These are phyloP conservation scores for Mesopsocus fuscifrons DNA, from an alignment of 2,888 invertebrate species.

Conservation along the genomic window DNA sequence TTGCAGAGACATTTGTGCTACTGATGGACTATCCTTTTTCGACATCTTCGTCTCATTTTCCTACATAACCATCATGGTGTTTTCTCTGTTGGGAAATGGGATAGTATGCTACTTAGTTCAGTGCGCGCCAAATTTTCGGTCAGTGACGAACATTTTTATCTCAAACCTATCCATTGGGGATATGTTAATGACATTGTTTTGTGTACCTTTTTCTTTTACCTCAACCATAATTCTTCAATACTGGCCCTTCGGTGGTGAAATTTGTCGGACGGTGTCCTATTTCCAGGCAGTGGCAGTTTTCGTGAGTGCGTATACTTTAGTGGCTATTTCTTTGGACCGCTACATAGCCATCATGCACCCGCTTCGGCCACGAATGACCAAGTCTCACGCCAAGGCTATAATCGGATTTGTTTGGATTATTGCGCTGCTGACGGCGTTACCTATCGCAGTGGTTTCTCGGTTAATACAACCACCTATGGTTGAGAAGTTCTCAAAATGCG, in stretches of 20 bases:
- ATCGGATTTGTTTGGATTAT: constrained; percentile 55
- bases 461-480: constrained; percentile 35
- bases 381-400: constrained; percentile 44
- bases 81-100: constrained; percentile 53
- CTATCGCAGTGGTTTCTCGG: constrained; percentile 54
- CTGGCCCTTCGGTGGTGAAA: constrained; percentile 70
- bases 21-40: too few species aligned
- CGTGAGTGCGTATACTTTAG: constrained; percentile 75
- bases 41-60: constrained; percentile 45
- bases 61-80: constrained; percentile 49
- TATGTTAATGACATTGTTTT: constrained; percentile 73
- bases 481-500: constrained; percentile 39
- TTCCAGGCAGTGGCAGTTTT: constrained; percentile 9
- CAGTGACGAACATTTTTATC: constrained; percentile 84
- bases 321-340: constrained; percentile 78
- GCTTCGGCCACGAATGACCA: constrained; percentile 58
- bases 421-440: constrained; percentile 59
- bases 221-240: constrained; percentile 58
- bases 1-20: too few species aligned
- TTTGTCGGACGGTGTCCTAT: constrained; percentile 52
- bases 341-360: constrained; percentile 85
- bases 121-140: constrained; percentile 68
- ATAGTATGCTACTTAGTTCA: constrained; percentile 75
- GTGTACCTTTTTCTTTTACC: constrained; percentile 79
- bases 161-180: constrained; percentile 79